phyloP scores from a whole-genome alignment of 2,888 invertebrate genomes.

The Ryuthela nishihirai region DNA sequence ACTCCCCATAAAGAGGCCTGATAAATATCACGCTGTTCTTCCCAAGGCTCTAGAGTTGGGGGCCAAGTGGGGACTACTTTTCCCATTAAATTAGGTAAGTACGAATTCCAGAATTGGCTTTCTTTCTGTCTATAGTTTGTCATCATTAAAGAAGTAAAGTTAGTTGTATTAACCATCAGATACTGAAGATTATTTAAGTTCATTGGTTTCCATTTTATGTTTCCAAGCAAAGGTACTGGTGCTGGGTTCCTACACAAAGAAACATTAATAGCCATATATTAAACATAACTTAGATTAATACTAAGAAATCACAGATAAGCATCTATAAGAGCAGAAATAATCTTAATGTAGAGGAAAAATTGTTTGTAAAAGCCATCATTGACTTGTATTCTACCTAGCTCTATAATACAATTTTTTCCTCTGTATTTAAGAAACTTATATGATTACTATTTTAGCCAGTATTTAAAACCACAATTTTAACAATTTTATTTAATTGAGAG shows the following conservation, averaged over 20 bases:
- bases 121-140: slow-evolving; percentile 76
- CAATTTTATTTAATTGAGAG: too few species aligned
- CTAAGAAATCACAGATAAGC: too few species aligned
- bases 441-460: too few species aligned
- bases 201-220: slow-evolving; percentile 19
- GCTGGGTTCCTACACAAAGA: slow-evolving; percentile 21
- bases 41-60: slow-evolving; percentile 61
- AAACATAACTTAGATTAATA: too few species aligned
- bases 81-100: slow-evolving; percentile 81
- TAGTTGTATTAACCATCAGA: slow-evolving; percentile 83
- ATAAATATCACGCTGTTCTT: slow-evolving; percentile 56
- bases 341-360: too few species aligned
- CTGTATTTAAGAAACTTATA: too few species aligned
- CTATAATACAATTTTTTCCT: too few species aligned
- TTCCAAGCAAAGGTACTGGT: slow-evolving; percentile 14
- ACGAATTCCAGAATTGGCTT: slow-evolving; percentile 85
- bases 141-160: slow-evolving; percentile 68
- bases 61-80: slow-evolving; percentile 80
- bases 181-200: slow-evolving; percentile 57
- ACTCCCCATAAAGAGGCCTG: slow-evolving; percentile 91
- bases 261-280: too few species aligned
- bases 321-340: too few species aligned
- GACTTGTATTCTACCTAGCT: too few species aligned
- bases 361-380: too few species aligned
- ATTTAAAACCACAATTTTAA: too few species aligned